Evolutionary conservation across 2,797 vertebrate species (phyloP).

Genomic region (Darevskia nairensis): DNA sequence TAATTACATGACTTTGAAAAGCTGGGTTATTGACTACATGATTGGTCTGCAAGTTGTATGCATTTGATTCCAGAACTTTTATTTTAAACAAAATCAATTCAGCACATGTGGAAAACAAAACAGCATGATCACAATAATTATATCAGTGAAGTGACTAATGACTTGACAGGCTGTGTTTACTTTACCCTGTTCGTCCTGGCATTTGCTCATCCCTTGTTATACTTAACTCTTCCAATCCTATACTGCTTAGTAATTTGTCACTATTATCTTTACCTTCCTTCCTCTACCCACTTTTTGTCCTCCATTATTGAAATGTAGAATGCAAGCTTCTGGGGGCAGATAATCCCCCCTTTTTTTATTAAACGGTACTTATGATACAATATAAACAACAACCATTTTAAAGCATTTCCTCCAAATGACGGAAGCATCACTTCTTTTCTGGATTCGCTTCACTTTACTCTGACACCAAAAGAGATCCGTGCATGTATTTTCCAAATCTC

Average conservation of each 20-base stretch:
- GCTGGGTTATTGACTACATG: constrained; percentile 1
- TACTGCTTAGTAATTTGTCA: neutral
- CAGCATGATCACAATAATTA: neutral
- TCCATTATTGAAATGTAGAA: neutral
- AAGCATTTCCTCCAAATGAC: neutral
- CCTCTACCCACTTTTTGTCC: neutral
- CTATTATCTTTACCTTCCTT: neutral
- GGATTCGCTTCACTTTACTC: neutral
- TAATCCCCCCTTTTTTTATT: too few relatives aligned
- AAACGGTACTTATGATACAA: too few relatives aligned
- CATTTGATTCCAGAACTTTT: neutral
- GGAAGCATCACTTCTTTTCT: neutral
- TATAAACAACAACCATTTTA: neutral
- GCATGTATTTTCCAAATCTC: neutral
- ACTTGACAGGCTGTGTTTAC: neutral
- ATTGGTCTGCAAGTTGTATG: neutral
- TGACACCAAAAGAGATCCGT: neutral
- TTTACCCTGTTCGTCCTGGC: neutral
- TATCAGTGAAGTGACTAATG: neutral
- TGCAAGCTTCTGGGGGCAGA: neutral
- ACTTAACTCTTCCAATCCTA: neutral
- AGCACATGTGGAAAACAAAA: neutral
- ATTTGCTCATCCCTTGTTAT: neutral
- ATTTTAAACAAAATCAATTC: neutral
- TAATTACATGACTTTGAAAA: constrained; percentile 29